These are phyloP conservation scores for Anoplius nigerrimus DNA, from an alignment of 2,888 invertebrate species.

Conservation along the genomic window DNA sequence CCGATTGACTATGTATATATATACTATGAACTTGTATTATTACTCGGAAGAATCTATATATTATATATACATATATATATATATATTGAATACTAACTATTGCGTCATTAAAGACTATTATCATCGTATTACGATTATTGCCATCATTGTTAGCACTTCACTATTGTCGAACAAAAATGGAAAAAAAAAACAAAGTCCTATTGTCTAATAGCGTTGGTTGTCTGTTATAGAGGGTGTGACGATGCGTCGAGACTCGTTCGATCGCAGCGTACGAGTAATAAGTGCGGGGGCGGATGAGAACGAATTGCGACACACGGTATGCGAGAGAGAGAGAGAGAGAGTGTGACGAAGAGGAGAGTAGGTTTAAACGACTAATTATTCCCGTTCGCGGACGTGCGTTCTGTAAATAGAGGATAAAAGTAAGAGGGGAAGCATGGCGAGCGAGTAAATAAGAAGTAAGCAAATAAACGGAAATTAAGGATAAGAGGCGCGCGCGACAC, in stretches of 20 bases:
- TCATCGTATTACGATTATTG: conserved; percentile 56
- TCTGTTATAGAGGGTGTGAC: conserved; percentile 61
- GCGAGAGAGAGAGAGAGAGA: neutral
- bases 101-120: conserved; percentile 57
- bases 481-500: neutral
- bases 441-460: neutral
- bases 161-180: conserved; percentile 49
- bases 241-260: conserved; percentile 17
- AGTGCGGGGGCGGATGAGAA: neutral
- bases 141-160: conserved; percentile 58
- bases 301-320: too few species aligned
- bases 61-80: conserved; percentile 56
- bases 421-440: neutral
- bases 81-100: conserved; percentile 56
- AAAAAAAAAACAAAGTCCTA: conserved; percentile 55
- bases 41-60: conserved; percentile 61
- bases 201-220: conserved; percentile 68
- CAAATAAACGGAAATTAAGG: neutral
- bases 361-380: too few species aligned
- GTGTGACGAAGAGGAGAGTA: neutral
- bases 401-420: conserved; percentile 3
- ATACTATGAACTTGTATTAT: conserved; percentile 62
- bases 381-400: neutral
- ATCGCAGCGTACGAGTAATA: neutral
- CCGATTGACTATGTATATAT: conserved; percentile 50